Evolutionary conservation across 2,888 invertebrate species (phyloP), one percentile per base, ranked within the genome.

Genomic region (Spicauda simplicius): DNA sequence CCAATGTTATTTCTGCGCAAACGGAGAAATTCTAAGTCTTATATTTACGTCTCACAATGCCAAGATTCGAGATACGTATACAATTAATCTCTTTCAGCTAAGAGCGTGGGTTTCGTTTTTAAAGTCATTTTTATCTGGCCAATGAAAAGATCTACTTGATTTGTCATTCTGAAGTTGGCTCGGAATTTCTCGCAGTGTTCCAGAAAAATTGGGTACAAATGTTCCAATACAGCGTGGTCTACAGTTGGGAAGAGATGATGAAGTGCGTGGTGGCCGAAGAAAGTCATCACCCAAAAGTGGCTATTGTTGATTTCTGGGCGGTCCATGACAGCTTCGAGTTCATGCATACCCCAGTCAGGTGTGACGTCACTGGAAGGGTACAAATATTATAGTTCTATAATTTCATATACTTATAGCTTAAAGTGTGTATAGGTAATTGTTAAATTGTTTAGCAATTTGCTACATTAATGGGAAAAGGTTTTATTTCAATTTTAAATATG

Each of bases 231-330:
- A 0, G 94, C 95, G 77, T 97, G 97, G 81, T 97, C 97, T 6
- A 97, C 77, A 0, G 97, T 96, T 0, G 97, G 97, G 75, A 97
- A 96, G 20, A 97, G 86, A 85, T 97, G 97, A 81, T 97, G 97
- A 7, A 97, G 88, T 0, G 94, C 91, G 78, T 97, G 97, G 68
- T 96, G 95, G 0, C 97, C 97, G 74, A 97, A 97, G 77, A 95
- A 94, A 0, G 96, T 96, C 75, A 97, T 83, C 5, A 95, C 94
- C 67, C 95, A 85, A 78, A 96, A 96, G 37, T 94, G 89, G 12
- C 93, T 95, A 7, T 94, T 94, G 59, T 95, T 95, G 37, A 97
- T 91, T 69, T 96, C 95, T 2, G 90, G 90, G 45, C 97, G 94
- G 79, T 97, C 97, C 77, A 96, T 94, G 0, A 96, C 95, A 0